Percentiles rank a stretch among this genome's conserved stretches.
Conservation (phyloP, 2,888 invertebrate genomes). For the Perdita meconis region DNA sequence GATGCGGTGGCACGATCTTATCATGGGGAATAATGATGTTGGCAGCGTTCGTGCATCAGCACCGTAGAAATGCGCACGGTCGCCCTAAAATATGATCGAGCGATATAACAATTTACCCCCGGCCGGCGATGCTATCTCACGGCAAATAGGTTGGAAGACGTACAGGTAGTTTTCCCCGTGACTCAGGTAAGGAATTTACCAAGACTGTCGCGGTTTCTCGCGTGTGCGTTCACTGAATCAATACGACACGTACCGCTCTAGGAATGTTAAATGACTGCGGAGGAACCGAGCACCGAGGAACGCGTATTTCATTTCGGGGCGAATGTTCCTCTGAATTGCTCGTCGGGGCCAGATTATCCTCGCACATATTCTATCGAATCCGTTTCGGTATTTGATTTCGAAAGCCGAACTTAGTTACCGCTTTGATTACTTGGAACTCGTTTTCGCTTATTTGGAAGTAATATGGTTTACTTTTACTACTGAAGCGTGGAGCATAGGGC, state of each 20-base stretch:
- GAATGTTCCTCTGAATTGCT: constrained; percentile 31
- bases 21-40: constrained; percentile 14
- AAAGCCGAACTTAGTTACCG: too few species aligned
- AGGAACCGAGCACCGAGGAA: constrained; percentile 54
- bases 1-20: constrained; percentile 28
- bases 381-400: constrained; percentile 3
- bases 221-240: constrained; percentile 70
- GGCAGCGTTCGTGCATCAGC: constrained; percentile 34
- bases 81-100: constrained; percentile 48
- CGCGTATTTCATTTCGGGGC: constrained; percentile 46
- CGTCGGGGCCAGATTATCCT: constrained; percentile 30
- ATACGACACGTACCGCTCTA: constrained; percentile 72
- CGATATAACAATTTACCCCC: constrained; percentile 42
- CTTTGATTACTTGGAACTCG: too few species aligned
- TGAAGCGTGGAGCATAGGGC: too few species aligned
- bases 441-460: too few species aligned
- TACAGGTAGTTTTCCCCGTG: constrained; percentile 75
- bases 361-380: background rate
- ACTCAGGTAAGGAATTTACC: constrained; percentile 77
- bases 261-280: constrained; percentile 71
- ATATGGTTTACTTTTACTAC: too few species aligned
- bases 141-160: constrained; percentile 63
- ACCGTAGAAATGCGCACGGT: constrained; percentile 29
- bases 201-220: constrained; percentile 59
- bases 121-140: constrained; percentile 58